Percentiles rank a stretch among this genome's conserved stretches.
Evolutionary conservation across 2,797 vertebrate genomes (phyloP).

Genomic region (Pantherophis vulpinus): DNA sequence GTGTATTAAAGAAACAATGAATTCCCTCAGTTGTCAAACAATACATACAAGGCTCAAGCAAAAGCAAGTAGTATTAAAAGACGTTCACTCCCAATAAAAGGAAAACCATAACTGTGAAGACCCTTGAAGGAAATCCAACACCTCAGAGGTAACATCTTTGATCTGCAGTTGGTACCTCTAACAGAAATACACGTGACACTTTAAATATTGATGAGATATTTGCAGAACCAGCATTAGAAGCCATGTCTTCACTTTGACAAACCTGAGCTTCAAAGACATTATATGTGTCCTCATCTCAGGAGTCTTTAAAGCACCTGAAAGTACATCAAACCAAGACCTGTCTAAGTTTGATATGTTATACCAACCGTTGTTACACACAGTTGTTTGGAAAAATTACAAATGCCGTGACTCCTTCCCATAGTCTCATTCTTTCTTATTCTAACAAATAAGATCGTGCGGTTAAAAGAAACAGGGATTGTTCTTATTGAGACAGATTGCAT

Average conservation of each 20-base stretch:
- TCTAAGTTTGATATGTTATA: constrained; percentile 51
- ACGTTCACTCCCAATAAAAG: constrained; percentile 52
- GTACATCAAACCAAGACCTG: constrained; percentile 53
- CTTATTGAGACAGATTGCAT: constrained; percentile 17
- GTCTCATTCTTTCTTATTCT: constrained; percentile 23
- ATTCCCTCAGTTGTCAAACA: constrained; percentile 51
- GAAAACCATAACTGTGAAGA: constrained; percentile 53
- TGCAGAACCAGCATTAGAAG: constrained; percentile 67
- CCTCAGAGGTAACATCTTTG: constrained; percentile 58
- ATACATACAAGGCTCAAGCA: constrained; percentile 40
- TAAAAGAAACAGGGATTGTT: constrained; percentile 34
- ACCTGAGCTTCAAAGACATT: constrained; percentile 62
- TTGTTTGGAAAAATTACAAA: constrained; percentile 43
- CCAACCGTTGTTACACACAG: constrained; percentile 40
- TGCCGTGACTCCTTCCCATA: constrained; percentile 29
- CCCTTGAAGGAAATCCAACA: constrained; percentile 60
- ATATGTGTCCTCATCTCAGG: constrained; percentile 63
- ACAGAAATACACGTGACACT: constrained; percentile 67
- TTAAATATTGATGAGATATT: constrained; percentile 72
- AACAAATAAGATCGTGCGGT: background rate
- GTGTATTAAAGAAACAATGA: constrained; percentile 40
- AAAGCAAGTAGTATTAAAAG: constrained; percentile 39
- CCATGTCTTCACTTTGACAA: constrained; percentile 56
- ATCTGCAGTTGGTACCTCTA: constrained; percentile 65
- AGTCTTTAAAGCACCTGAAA: constrained; percentile 64